Evolutionary conservation across 2,888 invertebrate species (phyloP).

Genomic region (Thera britannica): DNA sequence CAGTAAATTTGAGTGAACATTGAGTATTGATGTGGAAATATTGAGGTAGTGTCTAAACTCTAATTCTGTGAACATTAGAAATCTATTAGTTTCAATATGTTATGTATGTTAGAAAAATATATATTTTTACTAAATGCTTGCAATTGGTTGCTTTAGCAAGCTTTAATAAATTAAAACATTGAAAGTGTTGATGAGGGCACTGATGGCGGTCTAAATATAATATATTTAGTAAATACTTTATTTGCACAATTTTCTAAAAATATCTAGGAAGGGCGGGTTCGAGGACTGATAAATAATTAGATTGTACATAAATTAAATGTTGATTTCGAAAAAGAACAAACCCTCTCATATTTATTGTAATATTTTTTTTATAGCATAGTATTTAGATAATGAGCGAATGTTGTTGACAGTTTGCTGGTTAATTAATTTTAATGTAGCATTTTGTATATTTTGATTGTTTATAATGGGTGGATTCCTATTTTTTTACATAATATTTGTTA

Average conservation of each 20-base stretch:
- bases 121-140: constrained; percentile 7
- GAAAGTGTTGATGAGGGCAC: constrained; percentile 2
- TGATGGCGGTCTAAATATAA: constrained; percentile 5
- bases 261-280: constrained; percentile 50
- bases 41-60: too few relatives aligned
- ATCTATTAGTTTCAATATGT: too few relatives aligned
- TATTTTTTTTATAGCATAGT: constrained; percentile 60
- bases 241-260: constrained; percentile 26
- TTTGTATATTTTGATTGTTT: constrained; percentile 52
- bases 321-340: constrained; percentile 66
- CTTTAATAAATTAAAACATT: neutral
- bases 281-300: constrained; percentile 71
- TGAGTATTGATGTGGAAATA: too few relatives aligned
- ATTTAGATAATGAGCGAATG: constrained; percentile 64
- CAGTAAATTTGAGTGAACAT: too few relatives aligned
- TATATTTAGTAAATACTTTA: constrained; percentile 19
- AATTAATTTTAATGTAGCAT: constrained; percentile 70
- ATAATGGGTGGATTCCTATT: constrained; percentile 50
- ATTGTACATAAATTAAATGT: constrained; percentile 74
- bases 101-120: constrained; percentile 6
- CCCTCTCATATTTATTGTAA: constrained; percentile 48
- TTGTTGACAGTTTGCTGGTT: constrained; percentile 69
- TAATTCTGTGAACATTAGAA: too few relatives aligned
- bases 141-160: neutral
- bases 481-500: constrained; percentile 57